Evolutionary conservation across 2,888 invertebrate species (phyloP), one percentile per base, ranked within the genome.

Genomic region (Pterostichus madidus): DNA sequence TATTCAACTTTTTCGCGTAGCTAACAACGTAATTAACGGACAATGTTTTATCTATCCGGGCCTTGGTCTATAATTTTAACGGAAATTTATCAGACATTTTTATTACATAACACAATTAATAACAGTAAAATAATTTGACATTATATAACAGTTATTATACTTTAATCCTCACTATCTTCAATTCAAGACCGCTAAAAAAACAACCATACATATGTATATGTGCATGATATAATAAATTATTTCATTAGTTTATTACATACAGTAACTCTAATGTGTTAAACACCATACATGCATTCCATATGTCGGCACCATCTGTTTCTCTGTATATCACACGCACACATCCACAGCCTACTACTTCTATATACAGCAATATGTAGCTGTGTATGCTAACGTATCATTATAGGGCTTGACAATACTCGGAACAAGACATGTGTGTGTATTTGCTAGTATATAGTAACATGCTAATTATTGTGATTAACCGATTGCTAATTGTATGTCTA

Each of bases 401-500:
- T 52, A 64, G 32, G 64, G 31, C 39, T 64, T 64, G 64, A 64
- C 64, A 64, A 64, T 73, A 73, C 49, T 49, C 39, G n/a, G n/a
- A n/a, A 59, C 59, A 31, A 64, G 64, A 64, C 31, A n/a, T 32
- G 31, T 59, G 24, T 59, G 59, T 59, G 59, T 59, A 39, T 39
- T 39, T 39, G 59, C 31, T 59, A 59, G 59, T 59, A 59, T 10
- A 64, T 39, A 46, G 49, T 49, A 17, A 44, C 46, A 31, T 52
- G 32, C 32, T 75, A 52, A 75, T 75, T 75, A 75, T 75, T 24
- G 75, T 75, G n/a, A 75, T 75, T 75, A 64, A 49, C 75, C 24
- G 15, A 75, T 52, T 15, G 17, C 32, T 75, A 46, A 75, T 49
- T 52, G 31, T 24, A 75, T 75, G 52, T 75, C 7, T 75, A 10